Base-by-base conservation (phyloP, 2,888 invertebrate genomes). In the Drosophila parthenogenetica region DNA sequence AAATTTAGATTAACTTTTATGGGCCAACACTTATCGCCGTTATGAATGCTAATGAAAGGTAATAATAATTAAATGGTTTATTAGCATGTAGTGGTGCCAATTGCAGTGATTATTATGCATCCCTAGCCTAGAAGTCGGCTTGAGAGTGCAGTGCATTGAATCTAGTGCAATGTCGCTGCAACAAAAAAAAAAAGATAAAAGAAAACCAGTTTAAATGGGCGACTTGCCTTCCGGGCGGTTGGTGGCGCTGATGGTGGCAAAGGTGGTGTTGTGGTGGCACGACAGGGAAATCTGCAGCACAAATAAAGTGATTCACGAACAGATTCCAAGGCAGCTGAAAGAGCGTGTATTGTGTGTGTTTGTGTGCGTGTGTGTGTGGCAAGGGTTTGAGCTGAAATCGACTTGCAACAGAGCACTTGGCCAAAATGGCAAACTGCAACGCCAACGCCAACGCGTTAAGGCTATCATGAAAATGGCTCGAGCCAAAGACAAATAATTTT, bases 101-200 rank as follows among this genome's bases (percentile, higher is more conserved):
- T 19, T 42, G 7, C 29, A 39, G 37, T 48, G 7, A 11, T 10
- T 25, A 14, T 42, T 14, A n/a, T 50, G 59, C 75, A 84, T 45
- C 84, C 81, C 84, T 82, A 75, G 76, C 55, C 62, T 53, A 73
- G 64, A 81, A 79, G 50, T 62, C 11, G 35, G 13, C 13, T 35
- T 13, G 35, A 35, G 35, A 35, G 51, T 73, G 66, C 32, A 59
- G 64, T 59, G 81, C 81, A 79, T 78, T 63, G 69, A 81, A 85
- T 69, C 87, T 84, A 75, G 87, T 85, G 85, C 85, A 85, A 85
- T 87, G 86, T 85, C 85, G 87, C 82, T 84, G 81, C 80, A 76
- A 60, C 54, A 29, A 29, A 29, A 29, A 29, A 29, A 29, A 1
- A 76, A 81, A 80, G 81, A 83, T 67, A 59, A 29, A 29, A 29